Conservation (phyloP, 2,888 invertebrate genomes). For the Ochropleura leucogaster region DNA sequence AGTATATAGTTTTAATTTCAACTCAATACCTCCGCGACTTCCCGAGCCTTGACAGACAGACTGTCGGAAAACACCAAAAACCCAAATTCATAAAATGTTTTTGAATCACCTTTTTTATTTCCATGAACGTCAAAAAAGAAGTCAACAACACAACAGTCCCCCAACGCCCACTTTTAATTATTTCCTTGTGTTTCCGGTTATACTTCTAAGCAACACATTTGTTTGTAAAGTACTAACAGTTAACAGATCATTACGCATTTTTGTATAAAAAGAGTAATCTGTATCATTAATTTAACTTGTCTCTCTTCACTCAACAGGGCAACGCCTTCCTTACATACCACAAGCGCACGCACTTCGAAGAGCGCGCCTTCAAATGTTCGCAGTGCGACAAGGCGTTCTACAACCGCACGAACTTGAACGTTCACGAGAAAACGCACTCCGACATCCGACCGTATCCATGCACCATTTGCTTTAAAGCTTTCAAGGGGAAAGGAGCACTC, state of each 20-base stretch:
- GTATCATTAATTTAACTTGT: not conserved
- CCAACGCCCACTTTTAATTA: too few species aligned
- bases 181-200: not conserved
- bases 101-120: too few species aligned
- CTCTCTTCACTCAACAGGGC: slow-evolving; percentile 68
- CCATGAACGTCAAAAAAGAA: too few species aligned
- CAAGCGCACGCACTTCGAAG: slow-evolving; percentile 81
- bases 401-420: slow-evolving; percentile 81
- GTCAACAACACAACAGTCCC: too few species aligned
- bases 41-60: too few species aligned
- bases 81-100: too few species aligned
- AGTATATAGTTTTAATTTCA: too few species aligned
- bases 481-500: slow-evolving; percentile 82
- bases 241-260: not conserved
- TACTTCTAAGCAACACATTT: not conserved
- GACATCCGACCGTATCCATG: slow-evolving; percentile 71
- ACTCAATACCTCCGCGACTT: too few species aligned
- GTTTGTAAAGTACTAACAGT: too few species aligned
- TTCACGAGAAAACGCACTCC: slow-evolving; percentile 82
- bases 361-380: slow-evolving; percentile 76
- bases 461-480: slow-evolving; percentile 79
- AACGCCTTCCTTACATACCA: slow-evolving; percentile 84
- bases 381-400: slow-evolving; percentile 75
- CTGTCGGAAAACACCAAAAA: too few species aligned
- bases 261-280: not conserved